phyloP scores from a whole-genome alignment of 2,797 vertebrate genomes.

The Peromyscus melanophrys region DNA sequence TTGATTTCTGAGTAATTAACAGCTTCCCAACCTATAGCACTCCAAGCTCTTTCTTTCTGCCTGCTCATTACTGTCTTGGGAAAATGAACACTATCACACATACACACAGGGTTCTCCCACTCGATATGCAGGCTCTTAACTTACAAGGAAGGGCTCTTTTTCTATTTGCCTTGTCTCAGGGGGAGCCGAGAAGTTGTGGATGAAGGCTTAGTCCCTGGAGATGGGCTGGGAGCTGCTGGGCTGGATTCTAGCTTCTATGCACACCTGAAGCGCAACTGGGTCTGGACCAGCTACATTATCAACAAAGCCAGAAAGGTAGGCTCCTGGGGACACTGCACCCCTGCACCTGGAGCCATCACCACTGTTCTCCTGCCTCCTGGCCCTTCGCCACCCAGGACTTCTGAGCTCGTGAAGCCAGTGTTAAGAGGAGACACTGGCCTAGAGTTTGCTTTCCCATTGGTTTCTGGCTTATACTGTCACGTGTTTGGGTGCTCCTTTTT shows the following conservation, averaged over 20 bases:
- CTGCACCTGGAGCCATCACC: accelerated
- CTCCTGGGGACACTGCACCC: accelerated
- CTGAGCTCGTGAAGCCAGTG: neutral
- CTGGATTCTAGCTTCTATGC: constrained; percentile 96
- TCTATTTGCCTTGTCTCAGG: constrained; percentile 84
- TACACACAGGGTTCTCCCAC: neutral
- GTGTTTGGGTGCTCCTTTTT: neutral
- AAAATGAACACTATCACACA: neutral
- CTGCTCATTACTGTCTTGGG: neutral
- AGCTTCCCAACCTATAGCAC: neutral
- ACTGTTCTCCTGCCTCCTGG: accelerated
- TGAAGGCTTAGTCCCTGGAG: constrained; percentile 94
- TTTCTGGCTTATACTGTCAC: neutral
- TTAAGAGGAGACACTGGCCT: neutral
- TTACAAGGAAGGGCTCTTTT: neutral
- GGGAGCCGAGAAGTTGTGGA: constrained; percentile 93
- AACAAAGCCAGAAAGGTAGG: constrained; percentile 90
- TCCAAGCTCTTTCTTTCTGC: neutral
- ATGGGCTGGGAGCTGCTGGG: constrained; percentile 95
- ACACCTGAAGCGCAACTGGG: constrained; percentile 98
- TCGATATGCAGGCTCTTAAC: accelerated
- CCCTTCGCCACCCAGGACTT: neutral
- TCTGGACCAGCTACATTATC: constrained; percentile 97
- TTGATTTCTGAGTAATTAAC: neutral
- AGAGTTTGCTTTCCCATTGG: no score